Evolutionary conservation across 1,140 invertebrate species (phyloP).

Genomic region (Druon quercuslanigerum): DNA sequence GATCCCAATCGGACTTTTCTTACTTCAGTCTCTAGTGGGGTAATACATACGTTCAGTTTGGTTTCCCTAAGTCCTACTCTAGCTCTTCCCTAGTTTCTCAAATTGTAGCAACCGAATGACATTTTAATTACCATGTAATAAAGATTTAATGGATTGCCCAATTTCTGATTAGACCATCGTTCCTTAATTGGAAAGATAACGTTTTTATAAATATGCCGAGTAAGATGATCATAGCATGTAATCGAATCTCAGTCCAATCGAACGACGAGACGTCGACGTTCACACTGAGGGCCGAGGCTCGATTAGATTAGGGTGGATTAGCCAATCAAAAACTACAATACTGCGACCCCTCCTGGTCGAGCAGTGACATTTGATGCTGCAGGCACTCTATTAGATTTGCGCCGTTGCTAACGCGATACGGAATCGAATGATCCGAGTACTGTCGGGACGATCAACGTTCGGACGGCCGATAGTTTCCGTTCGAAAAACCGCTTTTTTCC

Average conservation of each 20-base stretch:
- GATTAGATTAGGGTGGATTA: conserved; percentile 75
- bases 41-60: too few species aligned
- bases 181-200: not conserved
- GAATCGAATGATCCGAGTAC: conserved; percentile 70
- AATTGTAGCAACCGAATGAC: too few species aligned
- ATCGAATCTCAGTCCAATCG: conserved; percentile 52
- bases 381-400: conserved; percentile 72
- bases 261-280: conserved; percentile 49
- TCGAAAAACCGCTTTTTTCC: conserved; percentile 43
- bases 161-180: not conserved
- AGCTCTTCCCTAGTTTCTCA: too few species aligned
- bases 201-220: conserved; percentile 20
- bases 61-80: too few species aligned
- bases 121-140: too few species aligned
- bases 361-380: conserved; percentile 73
- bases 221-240: conserved; percentile 38
- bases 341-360: conserved; percentile 59
- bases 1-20: too few species aligned
- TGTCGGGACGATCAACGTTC: conserved; percentile 63
- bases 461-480: conserved; percentile 48
- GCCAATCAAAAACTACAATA: conserved; percentile 75
- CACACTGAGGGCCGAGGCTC: conserved; percentile 55
- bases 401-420: conserved; percentile 70
- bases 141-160: not conserved
- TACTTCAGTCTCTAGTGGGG: too few species aligned